Evolutionary conservation across 2,797 vertebrate genomes (phyloP).

Genomic region (Halcyon chelicuti): DNA sequence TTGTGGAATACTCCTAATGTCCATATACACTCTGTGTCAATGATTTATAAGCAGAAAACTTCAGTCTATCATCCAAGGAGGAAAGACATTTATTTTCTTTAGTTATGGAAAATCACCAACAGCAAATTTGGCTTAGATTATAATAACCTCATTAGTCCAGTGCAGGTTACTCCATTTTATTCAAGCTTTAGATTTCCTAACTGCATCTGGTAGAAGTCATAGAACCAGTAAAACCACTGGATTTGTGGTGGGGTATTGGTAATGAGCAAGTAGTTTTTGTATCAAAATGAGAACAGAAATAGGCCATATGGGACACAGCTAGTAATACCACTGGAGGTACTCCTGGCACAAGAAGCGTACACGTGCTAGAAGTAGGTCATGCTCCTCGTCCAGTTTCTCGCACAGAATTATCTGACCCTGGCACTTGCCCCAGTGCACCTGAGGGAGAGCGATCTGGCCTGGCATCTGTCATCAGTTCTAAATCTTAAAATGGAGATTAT

Average conservation of each 20-base stretch:
- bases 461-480: conserved; percentile 69
- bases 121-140: conserved; percentile 12
- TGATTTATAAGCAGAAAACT: background rate
- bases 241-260: background rate
- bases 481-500: conserved; percentile 39
- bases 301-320: conserved; percentile 74
- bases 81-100: background rate
- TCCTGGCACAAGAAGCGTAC: conserved; percentile 60
- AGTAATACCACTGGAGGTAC: conserved; percentile 59
- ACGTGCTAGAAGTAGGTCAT: conserved; percentile 78
- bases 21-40: background rate
- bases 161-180: conserved; percentile 16
- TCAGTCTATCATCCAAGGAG: background rate
- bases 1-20: background rate
- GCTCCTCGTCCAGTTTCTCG: conserved; percentile 62
- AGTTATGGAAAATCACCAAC: background rate
- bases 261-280: background rate
- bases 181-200: background rate
- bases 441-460: conserved; percentile 74
- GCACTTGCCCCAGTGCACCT: conserved; percentile 71
- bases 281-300: conserved; percentile 42
- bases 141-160: background rate
- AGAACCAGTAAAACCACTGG: background rate
- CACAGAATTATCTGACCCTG: conserved; percentile 68
- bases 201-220: background rate